These are phyloP conservation scores for Chelonus formosanus DNA, from an alignment of 2,888 invertebrate species.

Conservation along the genomic window DNA sequence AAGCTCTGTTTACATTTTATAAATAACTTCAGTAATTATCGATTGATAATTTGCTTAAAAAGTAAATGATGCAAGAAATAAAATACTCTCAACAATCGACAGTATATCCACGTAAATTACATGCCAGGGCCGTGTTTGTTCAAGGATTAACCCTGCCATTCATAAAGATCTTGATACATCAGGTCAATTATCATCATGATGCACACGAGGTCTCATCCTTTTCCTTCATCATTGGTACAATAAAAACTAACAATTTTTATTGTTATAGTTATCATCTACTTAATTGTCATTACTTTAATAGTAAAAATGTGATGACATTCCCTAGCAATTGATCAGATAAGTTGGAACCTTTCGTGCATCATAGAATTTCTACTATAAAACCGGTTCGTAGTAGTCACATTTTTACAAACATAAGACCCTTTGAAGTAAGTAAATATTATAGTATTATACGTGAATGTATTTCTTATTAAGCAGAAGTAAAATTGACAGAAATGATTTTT, in stretches of 20 bases:
- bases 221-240: slow-evolving; percentile 23
- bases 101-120: slow-evolving; percentile 44
- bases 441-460: not conserved
- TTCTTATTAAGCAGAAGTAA: not conserved
- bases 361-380: no score
- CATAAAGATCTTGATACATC: not conserved
- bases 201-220: not conserved
- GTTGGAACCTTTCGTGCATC: no score
- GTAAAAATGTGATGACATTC: no score
- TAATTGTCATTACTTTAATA: no score
- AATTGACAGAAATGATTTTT: not conserved
- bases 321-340: no score
- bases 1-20: no score
- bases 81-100: slow-evolving; percentile 31
- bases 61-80: not conserved
- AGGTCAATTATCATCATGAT: not conserved
- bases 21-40: not conserved
- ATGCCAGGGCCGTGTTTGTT: slow-evolving; percentile 43
- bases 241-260: not conserved
- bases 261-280: no score
- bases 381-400: no score
- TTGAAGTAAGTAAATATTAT: no score
- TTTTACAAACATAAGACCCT: no score
- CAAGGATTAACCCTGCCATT: slow-evolving; percentile 41
- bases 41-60: not conserved